phyloP scores from a whole-genome alignment of 1,140 invertebrate genomes.

The Paralvinella palmiformis region DNA sequence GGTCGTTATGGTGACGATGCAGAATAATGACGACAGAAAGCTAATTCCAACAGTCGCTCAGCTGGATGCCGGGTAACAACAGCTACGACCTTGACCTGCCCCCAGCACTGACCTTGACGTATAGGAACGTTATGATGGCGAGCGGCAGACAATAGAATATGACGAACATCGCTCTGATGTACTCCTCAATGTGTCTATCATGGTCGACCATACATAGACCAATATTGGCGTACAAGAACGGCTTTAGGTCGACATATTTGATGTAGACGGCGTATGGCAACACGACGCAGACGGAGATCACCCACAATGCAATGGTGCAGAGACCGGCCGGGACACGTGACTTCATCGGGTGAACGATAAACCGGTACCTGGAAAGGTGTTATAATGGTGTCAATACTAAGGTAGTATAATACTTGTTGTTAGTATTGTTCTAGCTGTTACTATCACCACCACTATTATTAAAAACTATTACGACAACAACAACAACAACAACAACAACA shows the following conservation, averaged over 20 bases:
- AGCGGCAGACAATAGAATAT: conserved; percentile 62
- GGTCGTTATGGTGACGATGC: too few relatives aligned
- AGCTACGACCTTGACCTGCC: not conserved
- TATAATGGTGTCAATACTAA: not conserved
- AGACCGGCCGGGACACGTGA: conserved; percentile 60
- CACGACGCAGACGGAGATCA: conserved; percentile 63
- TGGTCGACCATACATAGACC: conserved; percentile 47
- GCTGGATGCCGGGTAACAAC: not conserved
- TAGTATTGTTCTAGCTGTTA: too few relatives aligned
- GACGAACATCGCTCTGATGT: conserved; percentile 47
- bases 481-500: too few relatives aligned
- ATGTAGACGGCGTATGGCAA: conserved; percentile 69
- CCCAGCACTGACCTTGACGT: conserved; percentile 54
- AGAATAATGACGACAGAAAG: too few relatives aligned
- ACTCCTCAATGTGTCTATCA: conserved; percentile 47
- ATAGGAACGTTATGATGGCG: conserved; percentile 59
- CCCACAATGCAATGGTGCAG: conserved; percentile 65
- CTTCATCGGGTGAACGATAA: conserved; percentile 60
- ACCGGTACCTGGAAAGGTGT: too few relatives aligned
- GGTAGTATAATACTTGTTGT: too few relatives aligned
- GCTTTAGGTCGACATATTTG: conserved; percentile 58
- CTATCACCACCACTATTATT: too few relatives aligned
- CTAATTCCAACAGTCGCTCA: not conserved
- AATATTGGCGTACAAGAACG: conserved; percentile 23
- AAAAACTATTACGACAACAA: too few relatives aligned